Evolutionary conservation across 2,888 invertebrate genomes (phyloP).

Genomic region (Drosophila mulleri): DNA sequence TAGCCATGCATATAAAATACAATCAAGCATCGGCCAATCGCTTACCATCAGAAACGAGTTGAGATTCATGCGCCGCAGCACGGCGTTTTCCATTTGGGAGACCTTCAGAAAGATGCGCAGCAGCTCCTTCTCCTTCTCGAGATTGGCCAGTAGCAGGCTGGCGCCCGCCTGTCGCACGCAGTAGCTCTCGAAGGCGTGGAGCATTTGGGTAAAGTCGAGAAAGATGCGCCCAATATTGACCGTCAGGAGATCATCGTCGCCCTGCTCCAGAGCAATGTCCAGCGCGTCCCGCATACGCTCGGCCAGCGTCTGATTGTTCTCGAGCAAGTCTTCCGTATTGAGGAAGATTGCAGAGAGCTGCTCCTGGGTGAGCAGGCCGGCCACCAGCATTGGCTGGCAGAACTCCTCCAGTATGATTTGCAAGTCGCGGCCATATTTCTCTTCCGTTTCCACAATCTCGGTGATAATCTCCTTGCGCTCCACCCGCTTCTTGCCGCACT

Average conservation of each 20-base stretch:
- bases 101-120: constrained; percentile 96
- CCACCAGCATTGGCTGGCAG: constrained; percentile 96
- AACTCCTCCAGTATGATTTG: constrained; percentile 97
- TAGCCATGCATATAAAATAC: constrained; percentile 30
- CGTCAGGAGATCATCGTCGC: constrained; percentile 93
- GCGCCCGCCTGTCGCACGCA: constrained; percentile 97
- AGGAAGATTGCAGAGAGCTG: constrained; percentile 96
- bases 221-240: constrained; percentile 96
- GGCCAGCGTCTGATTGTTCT: constrained; percentile 93
- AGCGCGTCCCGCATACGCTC: constrained; percentile 94
- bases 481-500: constrained; percentile 94
- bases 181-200: constrained; percentile 97
- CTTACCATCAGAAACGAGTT: constrained; percentile 98
- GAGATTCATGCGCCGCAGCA: constrained; percentile 96
- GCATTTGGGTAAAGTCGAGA: constrained; percentile 95
- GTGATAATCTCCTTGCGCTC: constrained; percentile 97
- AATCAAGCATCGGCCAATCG: neutral
- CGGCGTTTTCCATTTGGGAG: constrained; percentile 98
- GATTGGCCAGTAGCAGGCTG: constrained; percentile 93
- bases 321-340: constrained; percentile 95
- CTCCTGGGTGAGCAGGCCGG: constrained; percentile 95
- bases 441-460: constrained; percentile 98
- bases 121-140: constrained; percentile 97
- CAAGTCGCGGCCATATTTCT: constrained; percentile 96
- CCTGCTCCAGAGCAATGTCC: constrained; percentile 93